Conservation (phyloP, 2,888 invertebrate genomes). For the Drosophila pseudotalamancana region DNA sequence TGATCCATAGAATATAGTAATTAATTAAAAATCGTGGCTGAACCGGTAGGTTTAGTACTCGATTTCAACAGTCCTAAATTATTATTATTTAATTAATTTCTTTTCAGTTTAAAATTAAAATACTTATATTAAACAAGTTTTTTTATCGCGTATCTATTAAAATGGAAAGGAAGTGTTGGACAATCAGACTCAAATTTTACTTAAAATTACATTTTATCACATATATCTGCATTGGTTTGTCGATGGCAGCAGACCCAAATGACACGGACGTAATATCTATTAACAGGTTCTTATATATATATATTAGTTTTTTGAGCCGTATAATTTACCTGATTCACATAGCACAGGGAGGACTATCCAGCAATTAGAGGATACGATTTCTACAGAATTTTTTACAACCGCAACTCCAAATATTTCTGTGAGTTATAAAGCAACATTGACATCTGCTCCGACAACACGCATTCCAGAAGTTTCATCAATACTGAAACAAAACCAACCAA, state of each 20-base stretch:
- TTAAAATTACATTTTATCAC: slow-evolving; percentile 4
- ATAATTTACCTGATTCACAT: neutral
- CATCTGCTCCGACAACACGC: neutral
- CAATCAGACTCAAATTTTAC: neutral
- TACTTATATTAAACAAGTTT: neutral
- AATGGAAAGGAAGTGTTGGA: slow-evolving; percentile 25
- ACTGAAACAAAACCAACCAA: slow-evolving; percentile 35
- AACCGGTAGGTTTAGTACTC: no score
- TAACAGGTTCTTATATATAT: slow-evolving; percentile 14
- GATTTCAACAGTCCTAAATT: neutral
- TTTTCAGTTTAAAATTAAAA: slow-evolving; percentile 27
- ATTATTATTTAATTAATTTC: neutral
- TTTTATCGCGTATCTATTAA: neutral
- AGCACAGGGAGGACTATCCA: neutral
- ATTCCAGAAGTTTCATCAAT: slow-evolving; percentile 12
- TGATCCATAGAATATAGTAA: no score
- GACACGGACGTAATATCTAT: neutral
- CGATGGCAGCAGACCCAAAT: slow-evolving; percentile 25
- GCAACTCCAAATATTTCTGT: slow-evolving; percentile 7
- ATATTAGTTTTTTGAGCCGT: neutral
- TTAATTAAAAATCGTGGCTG: no score
- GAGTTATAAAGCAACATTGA: neutral
- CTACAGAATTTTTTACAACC: slow-evolving; percentile 5
- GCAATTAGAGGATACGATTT: neutral
- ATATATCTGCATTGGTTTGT: slow-evolving; percentile 18